Evolutionary conservation across 2,797 vertebrate species (phyloP).

Genomic region (Acipenser oxyrinchus): DNA sequence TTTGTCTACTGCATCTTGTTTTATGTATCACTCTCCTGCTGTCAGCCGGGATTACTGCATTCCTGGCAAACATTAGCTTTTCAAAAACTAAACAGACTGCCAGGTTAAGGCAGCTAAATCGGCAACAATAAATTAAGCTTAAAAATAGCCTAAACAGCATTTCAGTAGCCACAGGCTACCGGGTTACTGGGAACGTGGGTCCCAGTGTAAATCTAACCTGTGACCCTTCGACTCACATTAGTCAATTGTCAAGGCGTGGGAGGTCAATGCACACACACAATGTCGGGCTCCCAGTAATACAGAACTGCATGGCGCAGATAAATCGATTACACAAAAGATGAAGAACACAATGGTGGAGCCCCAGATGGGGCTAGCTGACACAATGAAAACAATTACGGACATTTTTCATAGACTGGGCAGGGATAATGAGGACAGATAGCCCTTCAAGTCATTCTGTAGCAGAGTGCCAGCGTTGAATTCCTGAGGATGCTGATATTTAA

Average conservation of each 20-base stretch:
- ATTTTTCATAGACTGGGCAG: no score
- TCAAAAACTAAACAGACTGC: background rate
- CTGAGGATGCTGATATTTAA: no score
- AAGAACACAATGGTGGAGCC: no score
- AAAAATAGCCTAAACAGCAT: background rate
- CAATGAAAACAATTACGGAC: no score
- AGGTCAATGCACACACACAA: background rate
- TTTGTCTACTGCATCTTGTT: no score
- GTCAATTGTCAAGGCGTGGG: constrained; percentile 1
- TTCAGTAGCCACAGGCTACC: constrained; percentile 3
- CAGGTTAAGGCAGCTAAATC: background rate
- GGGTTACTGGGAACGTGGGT: background rate
- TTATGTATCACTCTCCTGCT: no score
- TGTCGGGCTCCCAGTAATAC: background rate
- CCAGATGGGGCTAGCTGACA: no score
- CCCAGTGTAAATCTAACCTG: background rate
- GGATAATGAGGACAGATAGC: no score
- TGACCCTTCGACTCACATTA: background rate
- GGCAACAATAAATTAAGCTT: constrained; percentile 4
- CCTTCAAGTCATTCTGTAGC: no score
- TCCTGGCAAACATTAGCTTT: background rate
- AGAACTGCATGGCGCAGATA: background rate
- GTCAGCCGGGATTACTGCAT: background rate
- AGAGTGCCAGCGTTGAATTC: no score
- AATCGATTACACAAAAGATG: background rate